Evolutionary conservation across 2,113 vertebrate species (phyloP), one percentile per base, ranked within the genome.

Genomic region (Mandrillus leucophaeus): DNA sequence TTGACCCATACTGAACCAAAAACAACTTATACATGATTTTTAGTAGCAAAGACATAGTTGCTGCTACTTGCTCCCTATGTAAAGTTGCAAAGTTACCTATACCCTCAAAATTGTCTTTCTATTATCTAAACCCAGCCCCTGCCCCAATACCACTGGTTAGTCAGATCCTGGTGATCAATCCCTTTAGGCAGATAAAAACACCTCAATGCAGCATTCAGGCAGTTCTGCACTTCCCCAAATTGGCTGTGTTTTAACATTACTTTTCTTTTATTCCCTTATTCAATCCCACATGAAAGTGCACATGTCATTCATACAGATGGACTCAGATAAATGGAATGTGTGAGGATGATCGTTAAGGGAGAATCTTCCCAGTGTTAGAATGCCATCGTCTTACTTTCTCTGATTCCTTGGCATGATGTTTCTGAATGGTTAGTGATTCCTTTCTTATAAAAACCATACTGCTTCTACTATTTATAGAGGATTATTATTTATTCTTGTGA

Each of bases 401-500:
- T 89, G 75, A 68, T 73, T 83, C 55, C 22, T 92, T 82, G 43
- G 79, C 35, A 79, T 20, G 16, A 25, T 43, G 13, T 93, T 92
- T 95, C 78, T 70, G 76, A 84, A 78, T 76, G 45, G 66, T 72
- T 94, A 80, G 88, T 59, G 52, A 75, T 95, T 75, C 16, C 43
- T 87, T 93, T 90, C 68, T 93, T 66, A 73, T 66, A 30, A 90
- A 96, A 78, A 92, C 32, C 45, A 25, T 72, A 61, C 3, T 88
- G 43, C 17, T 23, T 95, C 93, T 93, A 83, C 52, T 91, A 11
- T 83, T 73, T 68, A 66, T 73, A 57, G 55, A 43, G 52, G 48
- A 79, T 90, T 93, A 93, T 59, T 27, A 73, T 73, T 93, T 88
- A 81, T 97, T 95, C 40, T 84, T 18, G 1, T 73, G 40, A 94